A percentile compares a stretch with the other conserved stretches of the same genome.
phyloP scores from a whole-genome alignment of 2,113 vertebrate genomes.

The Myrmecobius fasciatus region DNA sequence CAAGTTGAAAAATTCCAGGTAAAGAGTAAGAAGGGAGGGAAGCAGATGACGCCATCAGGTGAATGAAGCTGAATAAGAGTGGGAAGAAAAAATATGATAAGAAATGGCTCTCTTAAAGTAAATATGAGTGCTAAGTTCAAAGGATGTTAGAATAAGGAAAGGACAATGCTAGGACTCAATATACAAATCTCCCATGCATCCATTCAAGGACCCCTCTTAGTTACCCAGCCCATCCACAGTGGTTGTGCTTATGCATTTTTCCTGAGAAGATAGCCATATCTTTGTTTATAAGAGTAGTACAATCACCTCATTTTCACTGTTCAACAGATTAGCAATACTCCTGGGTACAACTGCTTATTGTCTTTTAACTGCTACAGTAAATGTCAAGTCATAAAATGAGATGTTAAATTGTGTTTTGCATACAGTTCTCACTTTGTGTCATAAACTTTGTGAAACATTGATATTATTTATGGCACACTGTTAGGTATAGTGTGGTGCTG shows the following conservation, averaged over 20 bases:
- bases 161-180: slow-evolving; percentile 41
- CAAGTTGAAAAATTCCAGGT: neutral
- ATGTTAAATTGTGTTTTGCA: slow-evolving; percentile 79
- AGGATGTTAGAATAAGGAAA: neutral
- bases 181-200: slow-evolving; percentile 27
- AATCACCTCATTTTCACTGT: slow-evolving; percentile 68
- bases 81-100: slow-evolving; percentile 21
- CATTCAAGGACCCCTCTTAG: slow-evolving; percentile 53
- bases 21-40: slow-evolving; percentile 57
- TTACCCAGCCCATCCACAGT: slow-evolving; percentile 46
- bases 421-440: slow-evolving; percentile 64
- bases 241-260: no score
- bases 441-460: slow-evolving; percentile 61
- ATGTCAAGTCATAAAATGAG: slow-evolving; percentile 73
- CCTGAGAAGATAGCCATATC: slow-evolving; percentile 58
- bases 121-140: slow-evolving; percentile 44
- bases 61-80: slow-evolving; percentile 35
- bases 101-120: slow-evolving; percentile 56
- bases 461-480: slow-evolving; percentile 74
- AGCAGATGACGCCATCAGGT: slow-evolving; percentile 54
- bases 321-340: slow-evolving; percentile 77
- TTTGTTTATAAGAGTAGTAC: slow-evolving; percentile 69
- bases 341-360: slow-evolving; percentile 76
- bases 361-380: slow-evolving; percentile 71
- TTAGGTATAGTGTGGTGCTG: slow-evolving; percentile 55